phyloP scores from a whole-genome alignment of 2,888 invertebrate species.

The Odontocerum albicorne region DNA sequence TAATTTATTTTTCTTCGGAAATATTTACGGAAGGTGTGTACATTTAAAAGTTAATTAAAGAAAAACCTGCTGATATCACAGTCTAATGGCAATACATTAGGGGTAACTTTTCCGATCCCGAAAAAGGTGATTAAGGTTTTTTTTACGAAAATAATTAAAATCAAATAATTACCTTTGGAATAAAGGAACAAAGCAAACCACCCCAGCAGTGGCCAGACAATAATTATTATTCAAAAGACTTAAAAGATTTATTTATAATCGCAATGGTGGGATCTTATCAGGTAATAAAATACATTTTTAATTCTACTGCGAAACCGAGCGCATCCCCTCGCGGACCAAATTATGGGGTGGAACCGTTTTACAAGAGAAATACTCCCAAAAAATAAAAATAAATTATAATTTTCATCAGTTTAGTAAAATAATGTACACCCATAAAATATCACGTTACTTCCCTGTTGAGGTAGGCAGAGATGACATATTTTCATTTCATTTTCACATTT shows the following conservation, averaged over 20 bases:
- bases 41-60: background rate
- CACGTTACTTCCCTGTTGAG: no score
- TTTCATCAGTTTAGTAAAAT: no score
- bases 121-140: constrained; percentile 35
- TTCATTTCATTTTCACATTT: no score
- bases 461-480: no score
- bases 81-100: constrained; percentile 31
- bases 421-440: no score
- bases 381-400: no score
- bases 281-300: constrained; percentile 38
- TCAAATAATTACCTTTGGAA: constrained; percentile 37
- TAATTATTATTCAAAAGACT: constrained; percentile 38
- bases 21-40: no score
- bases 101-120: constrained; percentile 30
- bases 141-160: constrained; percentile 36
- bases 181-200: constrained; percentile 34
- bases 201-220: constrained; percentile 27
- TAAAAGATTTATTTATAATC: constrained; percentile 38
- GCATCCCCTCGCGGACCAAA: constrained; percentile 18
- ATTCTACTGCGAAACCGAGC: constrained; percentile 34
- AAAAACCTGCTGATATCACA: constrained; percentile 3
- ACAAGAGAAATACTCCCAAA: no score
- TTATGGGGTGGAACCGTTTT: background rate
- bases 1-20: no score
- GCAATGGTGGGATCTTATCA: constrained; percentile 37